Evolutionary conservation across 2,113 vertebrate genomes (phyloP), one percentile per base, ranked within the genome.

Genomic region (Promerops cafer): DNA sequence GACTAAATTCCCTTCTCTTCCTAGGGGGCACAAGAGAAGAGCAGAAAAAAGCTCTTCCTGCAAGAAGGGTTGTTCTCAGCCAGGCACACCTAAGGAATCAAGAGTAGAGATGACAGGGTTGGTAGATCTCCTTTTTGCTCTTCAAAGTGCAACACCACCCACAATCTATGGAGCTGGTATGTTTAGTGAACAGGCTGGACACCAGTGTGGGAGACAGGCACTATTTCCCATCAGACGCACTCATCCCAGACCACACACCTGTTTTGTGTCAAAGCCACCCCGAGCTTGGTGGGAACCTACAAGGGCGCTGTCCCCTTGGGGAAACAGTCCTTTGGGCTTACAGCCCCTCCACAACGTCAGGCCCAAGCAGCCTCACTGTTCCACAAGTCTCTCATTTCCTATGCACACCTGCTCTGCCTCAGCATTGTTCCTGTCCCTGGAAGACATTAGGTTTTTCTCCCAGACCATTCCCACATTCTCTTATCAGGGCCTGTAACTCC

Each of bases 221-320:
- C 19, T 31, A 9, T 20, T 40, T 78, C 33, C 47, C 4, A 3
- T n/a, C 59, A 70, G 31, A 17, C 49, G 13, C 27, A 12, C 7
- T 52, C 63, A 37, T 60, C 50, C 35, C 26, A 70, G 15, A 33
- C 19, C 22, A 27, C 31, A 54, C 9, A 37, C 18, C n/a, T 35
- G 13, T 3, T 54, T 53, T 64, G 33, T 50, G 21, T 59, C 49
- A 60, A 37, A 92, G 35, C 49, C 22, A 5, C 7, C 24, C 37
- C 1, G 8, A 21, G 16, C 27, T 68, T 20, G 6, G 3, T 27
- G 24, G 33, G 45, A 31, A 35, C 27, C 9, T 24, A 30, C 1
- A 2, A 53, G 24, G 70, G 5, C 7, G 2, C 44, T 47, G 22
- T 59, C 10, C 11, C 28, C 6, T 10, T 2, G 1, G 19, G 11